These are phyloP conservation scores for Pholis gunnellus DNA, from an alignment of 2,113 vertebrate genomes.

Conservation along the genomic window DNA sequence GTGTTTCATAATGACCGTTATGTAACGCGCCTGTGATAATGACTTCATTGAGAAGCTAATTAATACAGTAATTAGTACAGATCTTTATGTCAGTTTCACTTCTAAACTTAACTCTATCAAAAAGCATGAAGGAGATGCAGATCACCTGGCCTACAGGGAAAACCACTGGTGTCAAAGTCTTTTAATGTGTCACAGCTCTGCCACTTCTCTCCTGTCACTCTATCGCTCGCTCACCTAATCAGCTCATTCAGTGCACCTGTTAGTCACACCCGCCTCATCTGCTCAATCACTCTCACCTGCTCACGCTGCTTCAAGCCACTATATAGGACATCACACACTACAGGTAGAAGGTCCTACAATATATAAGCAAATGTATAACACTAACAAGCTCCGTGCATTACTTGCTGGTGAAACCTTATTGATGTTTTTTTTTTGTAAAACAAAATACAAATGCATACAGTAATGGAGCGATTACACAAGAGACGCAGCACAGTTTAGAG, in stretches of 20 bases:
- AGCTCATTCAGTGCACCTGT: no score
- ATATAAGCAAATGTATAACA: not conserved
- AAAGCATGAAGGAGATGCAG: not conserved
- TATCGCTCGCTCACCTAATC: no score
- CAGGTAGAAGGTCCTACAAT: not conserved
- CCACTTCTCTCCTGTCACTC: no score
- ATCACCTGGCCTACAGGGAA: not conserved
- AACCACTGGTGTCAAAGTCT: not conserved
- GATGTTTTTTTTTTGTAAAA: not conserved
- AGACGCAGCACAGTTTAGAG: conserved; percentile 21
- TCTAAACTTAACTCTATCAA: not conserved
- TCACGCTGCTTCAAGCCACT: no score
- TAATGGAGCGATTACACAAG: conserved; percentile 11
- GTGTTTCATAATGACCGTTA: conserved; percentile 15
- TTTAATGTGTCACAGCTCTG: not conserved
- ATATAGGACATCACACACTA: not conserved
- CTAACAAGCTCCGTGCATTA: not conserved
- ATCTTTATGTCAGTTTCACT: not conserved
- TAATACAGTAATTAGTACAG: conserved; percentile 37
- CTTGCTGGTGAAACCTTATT: not conserved
- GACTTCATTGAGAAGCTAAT: conserved; percentile 48
- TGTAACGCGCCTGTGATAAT: conserved; percentile 10
- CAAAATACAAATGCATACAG: not conserved
- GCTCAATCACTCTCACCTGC: no score
- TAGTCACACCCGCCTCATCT: no score